Percentiles rank a stretch among this genome's conserved stretches.
phyloP scores from a whole-genome alignment of 2,797 vertebrate species.

The Neopelma chrysocephalum region DNA sequence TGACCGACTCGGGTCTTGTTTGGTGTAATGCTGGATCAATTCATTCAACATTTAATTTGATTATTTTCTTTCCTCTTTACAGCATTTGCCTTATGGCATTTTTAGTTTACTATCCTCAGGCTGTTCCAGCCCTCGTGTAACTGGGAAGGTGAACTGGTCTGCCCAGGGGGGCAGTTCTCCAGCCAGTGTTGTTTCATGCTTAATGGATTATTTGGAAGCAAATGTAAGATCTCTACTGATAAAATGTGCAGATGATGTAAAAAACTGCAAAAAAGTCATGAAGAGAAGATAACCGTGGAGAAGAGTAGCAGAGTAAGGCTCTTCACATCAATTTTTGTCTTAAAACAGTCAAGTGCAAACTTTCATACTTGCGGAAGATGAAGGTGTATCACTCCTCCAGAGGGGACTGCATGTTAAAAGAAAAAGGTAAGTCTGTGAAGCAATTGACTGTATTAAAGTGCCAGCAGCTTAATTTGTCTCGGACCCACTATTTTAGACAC shows the following conservation, averaged over 20 bases:
- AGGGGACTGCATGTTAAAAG: not conserved
- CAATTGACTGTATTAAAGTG: not conserved
- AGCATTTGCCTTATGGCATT: not conserved
- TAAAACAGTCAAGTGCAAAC: not conserved
- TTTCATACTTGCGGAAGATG: fast-evolving
- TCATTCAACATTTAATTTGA: not conserved
- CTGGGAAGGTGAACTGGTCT: not conserved
- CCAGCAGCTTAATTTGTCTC: not conserved
- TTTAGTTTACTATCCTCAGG: not conserved
- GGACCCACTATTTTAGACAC: not conserved
- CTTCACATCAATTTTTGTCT: not conserved
- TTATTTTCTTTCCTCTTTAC: not conserved
- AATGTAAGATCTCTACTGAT: not conserved
- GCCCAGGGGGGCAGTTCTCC: not conserved
- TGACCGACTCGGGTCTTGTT: not conserved
- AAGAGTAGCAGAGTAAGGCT: not conserved
- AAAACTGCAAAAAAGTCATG: not conserved
- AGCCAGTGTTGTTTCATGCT: not conserved
- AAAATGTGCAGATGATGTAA: not conserved
- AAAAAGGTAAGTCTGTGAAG: not conserved
- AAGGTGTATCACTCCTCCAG: not conserved
- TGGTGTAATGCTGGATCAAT: not conserved
- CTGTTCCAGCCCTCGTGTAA: not conserved
- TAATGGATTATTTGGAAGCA: not conserved
- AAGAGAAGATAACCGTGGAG: not conserved